Conservation (phyloP, 2,797 vertebrate genomes). For the Craterocephalus amniculus region DNA sequence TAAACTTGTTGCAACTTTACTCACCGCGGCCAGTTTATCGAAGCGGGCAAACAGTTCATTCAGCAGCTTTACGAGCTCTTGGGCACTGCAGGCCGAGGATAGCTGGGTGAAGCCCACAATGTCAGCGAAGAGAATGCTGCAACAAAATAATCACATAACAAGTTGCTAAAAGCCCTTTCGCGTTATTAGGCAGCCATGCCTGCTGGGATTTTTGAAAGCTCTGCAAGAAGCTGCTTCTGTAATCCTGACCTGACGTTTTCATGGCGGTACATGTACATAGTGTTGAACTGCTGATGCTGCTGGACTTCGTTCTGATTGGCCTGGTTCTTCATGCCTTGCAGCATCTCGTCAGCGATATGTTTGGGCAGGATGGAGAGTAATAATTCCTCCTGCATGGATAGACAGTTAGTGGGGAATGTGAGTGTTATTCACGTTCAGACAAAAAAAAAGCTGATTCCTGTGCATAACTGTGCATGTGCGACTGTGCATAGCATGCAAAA, state of each 20-base stretch:
- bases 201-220: not conserved
- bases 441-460: not conserved
- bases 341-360: constrained; percentile 97
- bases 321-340: constrained; percentile 95
- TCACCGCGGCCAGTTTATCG: constrained; percentile 93
- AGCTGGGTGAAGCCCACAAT: constrained; percentile 97
- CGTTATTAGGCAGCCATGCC: not conserved
- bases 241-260: constrained; percentile 93
- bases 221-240: not conserved
- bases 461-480: not conserved
- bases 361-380: constrained; percentile 96
- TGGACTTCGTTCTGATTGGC: constrained; percentile 89
- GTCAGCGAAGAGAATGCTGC: constrained; percentile 96
- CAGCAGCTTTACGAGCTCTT: constrained; percentile 95
- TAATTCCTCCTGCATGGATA: constrained; percentile 86
- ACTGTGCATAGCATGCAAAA: constrained; percentile 6
- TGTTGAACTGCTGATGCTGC: constrained; percentile 95
- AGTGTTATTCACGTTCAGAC: constrained; percentile 3
- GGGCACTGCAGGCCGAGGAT: constrained; percentile 91
- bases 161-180: not conserved
- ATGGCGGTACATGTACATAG: constrained; percentile 99
- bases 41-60: constrained; percentile 96
- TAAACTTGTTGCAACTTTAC: constrained; percentile 58
- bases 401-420: not conserved
- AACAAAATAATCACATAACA: constrained; percentile 17